Evolutionary conservation across 2,797 vertebrate genomes (phyloP), one percentile per base, ranked within the genome.

Genomic region (Spizella passerina): DNA sequence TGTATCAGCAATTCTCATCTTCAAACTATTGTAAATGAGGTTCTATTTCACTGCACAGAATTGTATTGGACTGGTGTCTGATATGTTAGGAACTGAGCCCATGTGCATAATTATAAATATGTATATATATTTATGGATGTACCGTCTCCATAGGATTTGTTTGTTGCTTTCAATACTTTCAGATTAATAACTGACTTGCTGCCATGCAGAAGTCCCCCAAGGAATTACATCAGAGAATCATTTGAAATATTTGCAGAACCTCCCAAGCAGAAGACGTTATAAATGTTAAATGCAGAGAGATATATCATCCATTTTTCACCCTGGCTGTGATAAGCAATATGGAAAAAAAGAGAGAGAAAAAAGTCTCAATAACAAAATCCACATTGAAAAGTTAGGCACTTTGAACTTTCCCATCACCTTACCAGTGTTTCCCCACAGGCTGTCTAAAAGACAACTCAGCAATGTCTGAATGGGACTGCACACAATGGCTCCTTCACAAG

Each of bases 401-500:
- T 97, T 97, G 97, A 98, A 97, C 97, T 97, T 97, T 97, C 97
- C 96, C 97, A 96, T 96, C 96, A 97, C 96, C 95, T 97, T 97
- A 86, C 83, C 91, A 97, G 91, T 68, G 90, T 96, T 97, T 97
- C 96, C 93, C 82, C 96, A 96, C 77, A 90, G 97, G 93, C 94
- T 88, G 96, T 90, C 95, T 94, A 96, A 97, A 96, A 96, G 95
- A 97, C 96, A 97, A 96, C 93, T 96, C 96, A 96, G 96, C 95
- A 96, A 88, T 90, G 96, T 96, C 93, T 97, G 94, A 96, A 97
- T 97, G 95, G 90, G 94, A 80, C 85, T 39, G 93, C 90, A 96
- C 88, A 98, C 98, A 98, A 98, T 97, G 97, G 96, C 95, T 96
- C 97, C 97, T 98, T 98, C 96, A 98, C 96, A 97, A 98, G 96